Base-by-base conservation (phyloP, 2,888 invertebrate genomes). In the Diadegma fenestrale region DNA sequence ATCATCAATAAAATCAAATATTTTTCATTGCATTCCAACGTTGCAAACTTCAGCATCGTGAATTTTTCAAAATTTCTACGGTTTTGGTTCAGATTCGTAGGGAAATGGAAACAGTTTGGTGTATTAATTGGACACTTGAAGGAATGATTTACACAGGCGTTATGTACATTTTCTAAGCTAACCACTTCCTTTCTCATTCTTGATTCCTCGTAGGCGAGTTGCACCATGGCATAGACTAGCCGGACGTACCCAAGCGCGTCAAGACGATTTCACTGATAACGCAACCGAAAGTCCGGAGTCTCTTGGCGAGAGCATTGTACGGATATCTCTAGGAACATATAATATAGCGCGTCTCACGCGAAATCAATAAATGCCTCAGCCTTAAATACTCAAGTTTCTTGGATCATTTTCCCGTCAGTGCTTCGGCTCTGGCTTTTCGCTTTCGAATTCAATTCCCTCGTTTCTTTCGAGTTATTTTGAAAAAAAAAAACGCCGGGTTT, bases 251-350 rank as follows among this genome's bases (percentile, higher is more conserved):
- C 80, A 54, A 82, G 72, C 85, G 85, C 86, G 77, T 82, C 86
- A 84, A 87, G 84, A 86, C 85, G 87, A 87, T 87, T 87, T 87
- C 84, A 87, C 87, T 82, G 87, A 87, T 87, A 87, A 87, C 85
- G 87, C 87, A 85, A 87, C 87, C 79, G 84, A 87, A 84, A 86
- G 87, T 75, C 82, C 82, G 82, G 33, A 73, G 41, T 75, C 64
- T 48, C 43, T 19, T 58, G 43, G 69, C 17, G 79, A 54, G 79
- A 72, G 79, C 82, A 85, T 79, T 81, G 77, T 63, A 78, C 84
- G 81, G 73, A 81, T 81, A 76, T 81, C 45, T 68, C 45, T 64
- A 61, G 58, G 33, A 54, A 64, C n/a, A n/a, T 22, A 63, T 41
- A 26, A 33, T 76, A 76, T 64, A 26, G 33, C 45, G n/a, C 63